These are phyloP conservation scores for Platalea minor DNA, from an alignment of 2,797 vertebrate genomes.

Conservation along the genomic window DNA sequence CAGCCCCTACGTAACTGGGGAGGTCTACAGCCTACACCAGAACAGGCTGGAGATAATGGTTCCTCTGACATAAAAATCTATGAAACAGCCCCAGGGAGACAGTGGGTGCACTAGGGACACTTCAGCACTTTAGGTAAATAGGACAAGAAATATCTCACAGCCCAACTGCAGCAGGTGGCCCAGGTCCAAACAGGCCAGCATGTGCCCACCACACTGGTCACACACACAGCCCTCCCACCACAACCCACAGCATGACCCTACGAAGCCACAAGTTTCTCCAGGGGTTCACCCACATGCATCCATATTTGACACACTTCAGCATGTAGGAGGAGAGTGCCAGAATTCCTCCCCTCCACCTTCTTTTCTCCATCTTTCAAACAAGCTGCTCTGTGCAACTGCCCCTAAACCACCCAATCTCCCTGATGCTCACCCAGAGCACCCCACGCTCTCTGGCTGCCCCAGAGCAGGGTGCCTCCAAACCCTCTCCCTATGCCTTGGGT, in stretches of 20 bases:
- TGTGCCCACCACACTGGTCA: not conserved
- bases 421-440: not conserved
- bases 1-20: not conserved
- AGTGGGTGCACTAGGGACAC: not conserved
- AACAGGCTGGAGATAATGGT: not conserved
- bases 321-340: not conserved
- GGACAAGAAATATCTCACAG: not conserved
- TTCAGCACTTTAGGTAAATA: not conserved
- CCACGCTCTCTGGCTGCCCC: fast-evolving
- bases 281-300: fast-evolving
- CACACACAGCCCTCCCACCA: not conserved
- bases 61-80: not conserved
- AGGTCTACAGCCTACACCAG: not conserved
- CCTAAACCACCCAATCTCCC: fast-evolving
- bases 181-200: not conserved
- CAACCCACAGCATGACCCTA: not conserved
- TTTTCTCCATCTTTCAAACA: not conserved
- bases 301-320: not conserved
- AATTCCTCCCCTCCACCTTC: not conserved
- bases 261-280: not conserved
- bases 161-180: not conserved
- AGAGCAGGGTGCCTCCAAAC: not conserved
- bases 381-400: not conserved
- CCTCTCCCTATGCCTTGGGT: not conserved
- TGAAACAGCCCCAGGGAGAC: not conserved